Evolutionary conservation across 2,113 vertebrate species (phyloP).

Genomic region (Caloenas nicobarica): DNA sequence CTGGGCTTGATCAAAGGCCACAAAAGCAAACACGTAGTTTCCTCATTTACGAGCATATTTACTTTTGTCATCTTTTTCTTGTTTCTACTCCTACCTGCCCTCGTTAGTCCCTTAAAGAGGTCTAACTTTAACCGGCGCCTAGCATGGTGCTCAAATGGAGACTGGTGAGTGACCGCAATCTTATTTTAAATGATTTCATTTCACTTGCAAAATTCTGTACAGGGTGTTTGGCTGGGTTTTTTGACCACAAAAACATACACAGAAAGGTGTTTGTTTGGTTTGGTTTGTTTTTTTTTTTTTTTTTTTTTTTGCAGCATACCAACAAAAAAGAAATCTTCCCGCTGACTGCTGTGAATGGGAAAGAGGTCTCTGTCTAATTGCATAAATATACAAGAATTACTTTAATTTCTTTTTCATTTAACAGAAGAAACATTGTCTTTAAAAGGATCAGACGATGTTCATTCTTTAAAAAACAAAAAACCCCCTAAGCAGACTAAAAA

Average conservation of each 20-base stretch:
- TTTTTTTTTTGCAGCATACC: background rate
- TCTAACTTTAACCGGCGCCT: background rate
- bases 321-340: background rate
- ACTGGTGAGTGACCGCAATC: background rate
- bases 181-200: background rate
- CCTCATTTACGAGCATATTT: background rate
- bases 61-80: background rate
- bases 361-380: background rate
- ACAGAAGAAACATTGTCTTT: background rate
- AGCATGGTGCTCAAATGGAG: background rate
- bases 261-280: too few species aligned
- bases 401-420: background rate
- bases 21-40: background rate
- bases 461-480: background rate
- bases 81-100: background rate
- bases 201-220: background rate
- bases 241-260: background rate
- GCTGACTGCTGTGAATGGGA: background rate
- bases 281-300: too few species aligned
- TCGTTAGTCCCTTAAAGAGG: background rate
- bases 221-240: background rate
- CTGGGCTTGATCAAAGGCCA: constrained; percentile 31
- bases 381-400: background rate
- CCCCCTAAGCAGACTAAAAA: too few species aligned
- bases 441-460: background rate